These are phyloP conservation scores for Notodonta dromedarius DNA, from an alignment of 2,888 invertebrate genomes.

Conservation along the genomic window DNA sequence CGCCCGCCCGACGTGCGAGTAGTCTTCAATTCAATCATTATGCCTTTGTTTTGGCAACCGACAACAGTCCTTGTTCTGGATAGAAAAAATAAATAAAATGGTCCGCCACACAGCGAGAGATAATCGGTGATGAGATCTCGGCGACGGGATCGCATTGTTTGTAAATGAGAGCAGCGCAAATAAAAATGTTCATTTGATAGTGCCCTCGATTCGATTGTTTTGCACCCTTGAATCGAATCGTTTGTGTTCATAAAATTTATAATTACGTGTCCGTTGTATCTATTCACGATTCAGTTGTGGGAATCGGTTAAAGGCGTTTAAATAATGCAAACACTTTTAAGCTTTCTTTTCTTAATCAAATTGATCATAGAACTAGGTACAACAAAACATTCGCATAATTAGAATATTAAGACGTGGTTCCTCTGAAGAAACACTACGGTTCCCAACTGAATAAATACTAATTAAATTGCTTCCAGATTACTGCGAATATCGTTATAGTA, in stretches of 20 bases:
- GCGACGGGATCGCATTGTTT: slow-evolving; percentile 71
- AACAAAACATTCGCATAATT: too few relatives aligned
- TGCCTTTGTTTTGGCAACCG: slow-evolving; percentile 56
- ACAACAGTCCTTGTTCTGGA: slow-evolving; percentile 45
- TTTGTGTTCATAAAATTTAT: slow-evolving; percentile 45
- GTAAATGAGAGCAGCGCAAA: slow-evolving; percentile 70
- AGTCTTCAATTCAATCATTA: slow-evolving; percentile 58
- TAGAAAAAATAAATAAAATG: slow-evolving; percentile 24
- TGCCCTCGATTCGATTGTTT: slow-evolving; percentile 55
- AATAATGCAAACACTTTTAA: too few relatives aligned
- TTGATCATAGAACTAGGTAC: too few relatives aligned
- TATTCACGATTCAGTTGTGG: slow-evolving; percentile 28
- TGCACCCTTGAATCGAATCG: slow-evolving; percentile 47
- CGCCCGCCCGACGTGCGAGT: slow-evolving; percentile 12
- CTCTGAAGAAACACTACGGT: background rate
- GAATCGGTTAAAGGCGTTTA: slow-evolving; percentile 15
- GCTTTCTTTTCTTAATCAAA: too few relatives aligned
- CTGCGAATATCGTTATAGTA: background rate
- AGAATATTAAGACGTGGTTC: background rate
- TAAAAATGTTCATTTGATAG: slow-evolving; percentile 60
- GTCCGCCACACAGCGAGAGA: slow-evolving; percentile 52
- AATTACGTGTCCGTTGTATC: slow-evolving; percentile 42
- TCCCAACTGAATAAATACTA: background rate
- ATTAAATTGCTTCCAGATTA: background rate
- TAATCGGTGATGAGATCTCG: slow-evolving; percentile 72